A percentile compares a stretch with the other conserved stretches of the same genome.
These are phyloP conservation scores for Tenualosa ilisha DNA, from an alignment of 2,797 vertebrate genomes.

Conservation along the genomic window DNA sequence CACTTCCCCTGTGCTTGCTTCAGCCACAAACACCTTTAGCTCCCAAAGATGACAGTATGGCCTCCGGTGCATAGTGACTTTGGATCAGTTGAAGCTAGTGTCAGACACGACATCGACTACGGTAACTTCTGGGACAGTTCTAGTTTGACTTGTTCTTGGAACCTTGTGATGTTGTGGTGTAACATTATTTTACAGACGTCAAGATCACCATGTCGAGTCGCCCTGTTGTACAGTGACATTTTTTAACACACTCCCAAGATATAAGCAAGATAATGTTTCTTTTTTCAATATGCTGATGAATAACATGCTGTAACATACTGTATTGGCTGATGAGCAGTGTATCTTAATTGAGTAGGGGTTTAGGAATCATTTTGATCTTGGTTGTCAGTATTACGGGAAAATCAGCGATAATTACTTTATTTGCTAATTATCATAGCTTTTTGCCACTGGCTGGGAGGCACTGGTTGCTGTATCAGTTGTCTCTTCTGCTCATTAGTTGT, in stretches of 20 bases:
- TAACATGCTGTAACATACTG: background rate
- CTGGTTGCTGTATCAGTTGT: conserved; percentile 62
- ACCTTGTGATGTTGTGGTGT: background rate
- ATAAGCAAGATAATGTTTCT: background rate
- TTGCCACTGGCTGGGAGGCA: conserved; percentile 60
- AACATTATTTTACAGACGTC: background rate
- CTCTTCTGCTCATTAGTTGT: conserved; percentile 55
- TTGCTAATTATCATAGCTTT: background rate
- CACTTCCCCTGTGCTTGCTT: conserved; percentile 50
- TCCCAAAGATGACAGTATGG: background rate
- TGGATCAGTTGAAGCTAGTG: background rate
- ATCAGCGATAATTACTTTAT: background rate
- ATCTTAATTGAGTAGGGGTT: background rate
- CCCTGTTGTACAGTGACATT: background rate
- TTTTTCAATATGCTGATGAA: background rate
- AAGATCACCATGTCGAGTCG: background rate
- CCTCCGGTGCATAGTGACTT: background rate
- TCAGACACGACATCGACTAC: background rate
- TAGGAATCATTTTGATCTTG: background rate
- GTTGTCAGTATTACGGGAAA: background rate
- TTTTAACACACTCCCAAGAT: background rate
- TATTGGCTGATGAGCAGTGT: background rate
- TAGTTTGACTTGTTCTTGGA: background rate
- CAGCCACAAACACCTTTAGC: conserved; percentile 20
- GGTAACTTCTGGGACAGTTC: background rate